Evolutionary conservation across 2,797 vertebrate species (phyloP).

Genomic region (Notoglanidium macrostoma): DNA sequence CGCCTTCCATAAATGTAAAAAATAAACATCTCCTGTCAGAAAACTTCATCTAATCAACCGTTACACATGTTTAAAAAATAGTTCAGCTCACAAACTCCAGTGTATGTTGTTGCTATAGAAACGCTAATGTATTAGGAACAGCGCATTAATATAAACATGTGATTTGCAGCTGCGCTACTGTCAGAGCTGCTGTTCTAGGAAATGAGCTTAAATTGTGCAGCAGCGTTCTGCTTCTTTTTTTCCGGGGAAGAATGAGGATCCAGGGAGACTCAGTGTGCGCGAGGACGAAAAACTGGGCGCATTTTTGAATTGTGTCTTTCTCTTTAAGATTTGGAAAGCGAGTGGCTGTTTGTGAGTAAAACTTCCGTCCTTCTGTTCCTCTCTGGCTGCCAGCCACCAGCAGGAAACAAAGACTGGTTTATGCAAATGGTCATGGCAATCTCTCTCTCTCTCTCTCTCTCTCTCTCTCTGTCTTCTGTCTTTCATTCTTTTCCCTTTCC

Average conservation of each 20-base stretch:
- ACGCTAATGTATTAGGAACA: neutral
- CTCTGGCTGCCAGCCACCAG: constrained; percentile 78
- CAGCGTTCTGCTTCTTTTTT: neutral
- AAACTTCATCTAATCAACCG: neutral
- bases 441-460: constrained; percentile 64
- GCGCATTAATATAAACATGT: neutral
- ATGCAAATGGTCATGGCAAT: constrained; percentile 79
- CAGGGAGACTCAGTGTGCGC: constrained; percentile 3
- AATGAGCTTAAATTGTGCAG: neutral
- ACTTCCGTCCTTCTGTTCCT: constrained; percentile 83
- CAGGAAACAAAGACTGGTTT: constrained; percentile 81
- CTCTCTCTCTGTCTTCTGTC: constrained; percentile 51
- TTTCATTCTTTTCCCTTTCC: constrained; percentile 53
- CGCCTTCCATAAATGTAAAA: neutral
- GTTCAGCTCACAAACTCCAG: no score
- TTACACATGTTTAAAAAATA: neutral
- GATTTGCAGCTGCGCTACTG: neutral
- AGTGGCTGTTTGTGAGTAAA: constrained; percentile 78
- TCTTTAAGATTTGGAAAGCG: constrained; percentile 70
- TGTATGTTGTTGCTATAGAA: neutral
- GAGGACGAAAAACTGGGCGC: constrained; percentile 59
- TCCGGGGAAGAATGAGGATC: neutral
- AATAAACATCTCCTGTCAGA: neutral
- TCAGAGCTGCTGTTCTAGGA: neutral
- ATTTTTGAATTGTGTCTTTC: constrained; percentile 69